phyloP scores from a whole-genome alignment of 2,113 vertebrate genomes.

The Embiotoca jacksoni region DNA sequence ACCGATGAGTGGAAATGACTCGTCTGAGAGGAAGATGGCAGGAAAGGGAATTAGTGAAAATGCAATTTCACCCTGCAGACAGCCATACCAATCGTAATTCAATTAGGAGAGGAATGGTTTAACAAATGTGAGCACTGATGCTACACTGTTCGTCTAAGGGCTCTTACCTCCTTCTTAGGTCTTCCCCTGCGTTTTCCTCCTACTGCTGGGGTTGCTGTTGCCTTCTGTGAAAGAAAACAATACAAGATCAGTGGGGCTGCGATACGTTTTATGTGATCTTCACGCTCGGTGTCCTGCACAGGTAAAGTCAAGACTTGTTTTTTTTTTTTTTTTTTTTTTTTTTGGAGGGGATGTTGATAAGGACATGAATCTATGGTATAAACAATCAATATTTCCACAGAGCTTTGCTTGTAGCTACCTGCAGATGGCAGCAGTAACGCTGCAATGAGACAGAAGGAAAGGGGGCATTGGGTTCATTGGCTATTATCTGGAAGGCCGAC shows the following conservation, averaged over 20 bases:
- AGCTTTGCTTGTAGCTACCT: slow-evolving; percentile 50
- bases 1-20: slow-evolving; percentile 51
- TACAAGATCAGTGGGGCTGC: neutral
- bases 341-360: no score
- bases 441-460: slow-evolving; percentile 59
- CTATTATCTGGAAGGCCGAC: slow-evolving; percentile 86
- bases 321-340: no score
- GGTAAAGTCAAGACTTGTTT: neutral
- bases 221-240: slow-evolving; percentile 84
- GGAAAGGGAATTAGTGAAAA: slow-evolving; percentile 54
- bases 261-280: neutral
- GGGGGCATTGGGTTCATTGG: slow-evolving; percentile 86
- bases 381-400: slow-evolving; percentile 21
- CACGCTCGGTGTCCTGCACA: neutral
- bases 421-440: slow-evolving; percentile 75
- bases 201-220: slow-evolving; percentile 86
- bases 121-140: slow-evolving; percentile 25
- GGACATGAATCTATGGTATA: neutral
- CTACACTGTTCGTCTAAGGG: neutral
- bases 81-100: slow-evolving; percentile 58
- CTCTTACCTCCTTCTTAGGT: slow-evolving; percentile 94
- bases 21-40: slow-evolving; percentile 27
- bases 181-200: slow-evolving; percentile 93
- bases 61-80: slow-evolving; percentile 50
- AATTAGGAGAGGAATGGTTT: slow-evolving; percentile 42